Percentiles rank a stretch among this genome's conserved stretches.
phyloP scores from a whole-genome alignment of 1,140 invertebrate species.

The Heliconius eleuchia region DNA sequence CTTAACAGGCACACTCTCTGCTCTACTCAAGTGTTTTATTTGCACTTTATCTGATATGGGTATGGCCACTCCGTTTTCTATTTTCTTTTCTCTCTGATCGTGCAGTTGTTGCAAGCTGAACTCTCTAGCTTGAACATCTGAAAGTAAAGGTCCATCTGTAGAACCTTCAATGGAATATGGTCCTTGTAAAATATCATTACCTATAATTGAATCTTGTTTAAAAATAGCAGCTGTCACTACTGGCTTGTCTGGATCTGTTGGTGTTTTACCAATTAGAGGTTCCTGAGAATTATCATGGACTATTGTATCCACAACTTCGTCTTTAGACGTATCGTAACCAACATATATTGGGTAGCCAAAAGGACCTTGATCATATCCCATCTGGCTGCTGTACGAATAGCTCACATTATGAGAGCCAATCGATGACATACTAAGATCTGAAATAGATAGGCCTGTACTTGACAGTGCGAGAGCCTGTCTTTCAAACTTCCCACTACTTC shows the following conservation, averaged over 20 bases:
- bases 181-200: slow-evolving; percentile 70
- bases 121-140: slow-evolving; percentile 78
- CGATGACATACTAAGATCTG: slow-evolving; percentile 87
- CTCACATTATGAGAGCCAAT: slow-evolving; percentile 86
- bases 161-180: slow-evolving; percentile 79
- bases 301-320: slow-evolving; percentile 72
- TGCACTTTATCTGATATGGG: slow-evolving; percentile 63
- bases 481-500: slow-evolving; percentile 64
- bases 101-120: slow-evolving; percentile 75
- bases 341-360: slow-evolving; percentile 85
- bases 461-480: slow-evolving; percentile 74
- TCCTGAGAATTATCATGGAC: slow-evolving; percentile 73
- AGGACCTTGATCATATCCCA: slow-evolving; percentile 87
- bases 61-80: slow-evolving; percentile 72
- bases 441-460: slow-evolving; percentile 88
- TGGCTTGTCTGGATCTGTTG: slow-evolving; percentile 83
- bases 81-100: slow-evolving; percentile 69
- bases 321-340: slow-evolving; percentile 82
- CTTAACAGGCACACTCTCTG: slow-evolving; percentile 69
- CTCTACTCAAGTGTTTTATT: slow-evolving; percentile 63
- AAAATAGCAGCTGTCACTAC: slow-evolving; percentile 85
- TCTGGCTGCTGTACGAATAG: slow-evolving; percentile 89
- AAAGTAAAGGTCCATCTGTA: slow-evolving; percentile 75
- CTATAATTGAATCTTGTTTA: slow-evolving; percentile 83
- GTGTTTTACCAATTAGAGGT: slow-evolving; percentile 72